phyloP scores from a whole-genome alignment of 2,888 invertebrate species.

The Lysandra bellargus region DNA sequence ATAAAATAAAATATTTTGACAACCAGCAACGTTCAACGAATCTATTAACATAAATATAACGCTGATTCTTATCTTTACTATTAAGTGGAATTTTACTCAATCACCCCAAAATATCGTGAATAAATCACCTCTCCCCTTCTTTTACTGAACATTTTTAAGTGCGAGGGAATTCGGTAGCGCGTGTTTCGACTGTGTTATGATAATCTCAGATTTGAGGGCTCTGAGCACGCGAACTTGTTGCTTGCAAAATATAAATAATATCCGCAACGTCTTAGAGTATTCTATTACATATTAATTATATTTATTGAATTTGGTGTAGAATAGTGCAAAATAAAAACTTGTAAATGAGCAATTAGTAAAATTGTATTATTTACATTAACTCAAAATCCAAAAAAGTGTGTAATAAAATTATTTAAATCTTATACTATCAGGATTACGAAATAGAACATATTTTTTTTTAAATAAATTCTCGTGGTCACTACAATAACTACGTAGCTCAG shows the following conservation, averaged over 20 bases:
- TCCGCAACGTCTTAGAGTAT: not conserved
- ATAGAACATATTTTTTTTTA: too few relatives aligned
- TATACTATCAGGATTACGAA: too few relatives aligned
- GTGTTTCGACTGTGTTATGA: constrained; percentile 62
- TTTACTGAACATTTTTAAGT: constrained; percentile 27
- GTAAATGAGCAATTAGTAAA: too few relatives aligned
- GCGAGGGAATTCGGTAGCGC: constrained; percentile 41
- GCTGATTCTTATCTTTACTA: not conserved
- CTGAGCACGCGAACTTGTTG: constrained; percentile 74
- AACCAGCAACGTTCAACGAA: not conserved
- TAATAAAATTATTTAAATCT: too few relatives aligned
- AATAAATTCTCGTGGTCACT: too few relatives aligned
- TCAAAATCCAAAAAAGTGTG: too few relatives aligned
- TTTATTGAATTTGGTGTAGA: not conserved
- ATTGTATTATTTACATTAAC: too few relatives aligned
- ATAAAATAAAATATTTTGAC: not conserved
- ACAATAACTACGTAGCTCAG: not conserved
- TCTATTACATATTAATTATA: not conserved
- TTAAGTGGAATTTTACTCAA: constrained; percentile 3
- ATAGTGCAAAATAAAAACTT: not conserved
- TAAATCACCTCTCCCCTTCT: not conserved
- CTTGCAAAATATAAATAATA: constrained; percentile 41
- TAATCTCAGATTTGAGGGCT: constrained; percentile 53
- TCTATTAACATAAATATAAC: not conserved
- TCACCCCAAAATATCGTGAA: constrained; percentile 3